A percentile compares a stretch with the other conserved stretches of the same genome.
phyloP scores from a whole-genome alignment of 1,140 invertebrate genomes.

The Ephestia elutella region DNA sequence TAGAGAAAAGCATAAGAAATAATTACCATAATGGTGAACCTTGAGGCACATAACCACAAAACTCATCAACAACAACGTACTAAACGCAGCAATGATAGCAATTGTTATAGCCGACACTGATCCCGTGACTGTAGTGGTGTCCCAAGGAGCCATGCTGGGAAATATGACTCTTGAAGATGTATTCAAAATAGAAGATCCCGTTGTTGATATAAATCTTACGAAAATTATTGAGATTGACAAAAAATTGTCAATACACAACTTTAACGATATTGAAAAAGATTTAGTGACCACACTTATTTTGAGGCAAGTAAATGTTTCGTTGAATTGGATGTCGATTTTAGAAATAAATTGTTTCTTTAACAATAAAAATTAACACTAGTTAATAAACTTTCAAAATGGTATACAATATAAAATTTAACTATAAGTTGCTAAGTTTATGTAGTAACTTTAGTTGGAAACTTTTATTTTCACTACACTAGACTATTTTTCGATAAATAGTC shows the following conservation, averaged over 20 bases:
- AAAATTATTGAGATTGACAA: no score
- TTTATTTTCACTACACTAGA: not conserved
- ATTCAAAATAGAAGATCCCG: no score
- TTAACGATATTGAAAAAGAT: no score
- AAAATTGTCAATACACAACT: no score
- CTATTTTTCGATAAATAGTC: not conserved
- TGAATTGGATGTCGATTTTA: no score
- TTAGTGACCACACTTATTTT: no score
- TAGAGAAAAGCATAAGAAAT: slow-evolving; percentile 12
- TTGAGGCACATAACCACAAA: slow-evolving; percentile 59
- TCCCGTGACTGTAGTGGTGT: not conserved
- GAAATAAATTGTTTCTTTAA: no score
- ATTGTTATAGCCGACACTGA: slow-evolving; percentile 10
- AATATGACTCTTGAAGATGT: not conserved
- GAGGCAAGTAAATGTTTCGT: no score
- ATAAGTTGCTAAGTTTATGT: not conserved
- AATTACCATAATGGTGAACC: slow-evolving; percentile 39
- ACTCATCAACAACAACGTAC: slow-evolving; percentile 44
- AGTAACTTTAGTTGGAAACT: not conserved
- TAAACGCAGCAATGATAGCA: slow-evolving; percentile 35
- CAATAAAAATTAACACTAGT: no score
- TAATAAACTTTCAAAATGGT: no score
- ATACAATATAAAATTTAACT: no score
- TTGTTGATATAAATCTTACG: no score
- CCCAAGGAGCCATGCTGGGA: not conserved